Evolutionary conservation across 1,140 invertebrate genomes (phyloP), one percentile per base, ranked within the genome.

Genomic region (Drosophila guanche): DNA sequence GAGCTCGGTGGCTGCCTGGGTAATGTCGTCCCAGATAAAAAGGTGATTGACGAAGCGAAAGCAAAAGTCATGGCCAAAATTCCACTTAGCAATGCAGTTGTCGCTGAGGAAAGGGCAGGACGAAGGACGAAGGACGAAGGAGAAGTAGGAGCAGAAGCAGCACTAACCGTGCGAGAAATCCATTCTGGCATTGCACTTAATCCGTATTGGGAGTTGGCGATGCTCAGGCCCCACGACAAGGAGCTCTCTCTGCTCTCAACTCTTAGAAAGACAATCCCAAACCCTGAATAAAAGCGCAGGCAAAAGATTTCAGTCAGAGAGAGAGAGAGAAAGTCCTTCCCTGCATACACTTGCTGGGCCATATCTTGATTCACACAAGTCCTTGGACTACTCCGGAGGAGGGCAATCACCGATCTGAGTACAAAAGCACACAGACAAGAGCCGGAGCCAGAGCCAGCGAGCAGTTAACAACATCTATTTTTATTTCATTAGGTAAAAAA

Each of bases 401-500:
- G 41, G 43, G 62, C 62, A 23, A 54, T 56, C 50, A 27, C 42
- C 62, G 50, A 55, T 67, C 62, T 45, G 29, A 55, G 52, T 33
- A 46, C 70, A 73, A 71, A 61, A 37, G 56, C 33, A 47, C 46
- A 37, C 46, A 61, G 68, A 57, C 52, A 46, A 37, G 50, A 41
- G 8, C 8, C 43, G 41, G 33, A 41, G 25, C 25, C 65, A 14
- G 65, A 67, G 42, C 73, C 37, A 71, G 45, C 59, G 57, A 67
- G 70, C 58, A 56, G 56, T 60, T 50, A 62, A 61, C 46, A 72
- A 62, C 71, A 79, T 83, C 67, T 89, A 88, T 88, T 89, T 89
- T 89, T 78, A 89, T 89, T 89, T 89, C 84, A 89, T 89, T 89
- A 84, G 54, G 58, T 84, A 79, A 66, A 84, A 88, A 88, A 88